Conservation (phyloP, 2,888 invertebrate genomes). For the Drosophila monieri region DNA sequence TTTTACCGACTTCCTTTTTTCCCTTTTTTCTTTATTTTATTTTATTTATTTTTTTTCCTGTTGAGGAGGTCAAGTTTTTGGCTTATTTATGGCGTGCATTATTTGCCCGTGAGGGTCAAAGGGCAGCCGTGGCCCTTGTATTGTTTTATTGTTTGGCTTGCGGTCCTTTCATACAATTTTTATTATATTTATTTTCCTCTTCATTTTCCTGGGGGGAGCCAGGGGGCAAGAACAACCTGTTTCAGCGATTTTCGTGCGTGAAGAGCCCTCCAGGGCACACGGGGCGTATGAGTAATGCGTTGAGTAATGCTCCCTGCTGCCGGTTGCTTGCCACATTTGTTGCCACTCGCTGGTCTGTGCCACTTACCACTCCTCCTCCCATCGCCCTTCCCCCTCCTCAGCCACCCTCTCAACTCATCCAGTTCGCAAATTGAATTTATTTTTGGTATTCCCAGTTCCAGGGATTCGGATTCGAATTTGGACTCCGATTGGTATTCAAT, state of each 20-base stretch:
- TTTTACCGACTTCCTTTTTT: background rate
- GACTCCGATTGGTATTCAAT: constrained; percentile 9
- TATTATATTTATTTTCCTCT: constrained; percentile 69
- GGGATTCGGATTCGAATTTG: constrained; percentile 1
- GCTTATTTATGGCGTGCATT: constrained; percentile 55
- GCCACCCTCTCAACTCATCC: background rate
- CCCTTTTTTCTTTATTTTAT: background rate
- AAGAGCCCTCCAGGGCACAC: constrained; percentile 46
- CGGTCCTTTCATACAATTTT: constrained; percentile 45
- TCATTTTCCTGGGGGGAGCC: too few species aligned
- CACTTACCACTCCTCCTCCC: background rate
- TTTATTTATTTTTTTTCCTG: background rate
- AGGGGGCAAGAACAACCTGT: constrained; percentile 20
- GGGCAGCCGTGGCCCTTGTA: constrained; percentile 11
- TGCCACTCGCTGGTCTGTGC: constrained; percentile 2
- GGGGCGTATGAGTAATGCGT: constrained; percentile 40
- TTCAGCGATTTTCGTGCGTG: constrained; percentile 21
- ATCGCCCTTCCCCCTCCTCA: background rate
- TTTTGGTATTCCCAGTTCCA: background rate
- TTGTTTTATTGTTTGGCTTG: constrained; percentile 57
- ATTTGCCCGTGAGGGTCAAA: constrained; percentile 29
- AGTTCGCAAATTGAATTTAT: constrained; percentile 5
- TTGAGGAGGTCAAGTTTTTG: constrained; percentile 7
- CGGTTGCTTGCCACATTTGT: constrained; percentile 14
- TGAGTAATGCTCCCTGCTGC: constrained; percentile 38